Percentiles rank a stretch among this genome's conserved stretches.
phyloP scores from a whole-genome alignment of 2,797 vertebrate species.

The Streptopelia turtur region DNA sequence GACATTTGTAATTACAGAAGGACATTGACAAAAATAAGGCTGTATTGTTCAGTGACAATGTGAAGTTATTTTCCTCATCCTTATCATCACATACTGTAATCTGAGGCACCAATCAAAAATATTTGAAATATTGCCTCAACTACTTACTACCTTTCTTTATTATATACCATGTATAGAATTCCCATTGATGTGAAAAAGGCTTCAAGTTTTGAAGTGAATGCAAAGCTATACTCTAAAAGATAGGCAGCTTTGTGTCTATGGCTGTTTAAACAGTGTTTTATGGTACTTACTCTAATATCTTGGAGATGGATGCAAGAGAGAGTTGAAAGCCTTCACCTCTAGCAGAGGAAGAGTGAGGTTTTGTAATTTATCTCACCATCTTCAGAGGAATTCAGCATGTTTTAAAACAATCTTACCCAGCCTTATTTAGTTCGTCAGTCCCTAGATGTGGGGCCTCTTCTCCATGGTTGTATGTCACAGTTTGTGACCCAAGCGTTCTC shows the following conservation, averaged over 20 bases:
- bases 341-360: background rate
- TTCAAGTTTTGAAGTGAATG: background rate
- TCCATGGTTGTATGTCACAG: background rate
- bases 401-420: background rate
- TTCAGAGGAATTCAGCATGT: background rate
- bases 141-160: background rate
- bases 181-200: background rate
- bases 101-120: conserved; percentile 22
- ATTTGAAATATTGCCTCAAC: background rate
- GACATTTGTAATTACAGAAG: conserved; percentile 5
- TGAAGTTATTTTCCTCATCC: background rate
- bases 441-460: background rate
- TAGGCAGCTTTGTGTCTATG: background rate
- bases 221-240: background rate
- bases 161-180: background rate
- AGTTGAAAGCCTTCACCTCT: background rate
- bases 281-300: background rate
- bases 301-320: background rate
- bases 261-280: background rate
- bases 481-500: background rate
- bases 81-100: background rate
- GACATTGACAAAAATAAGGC: background rate
- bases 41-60: background rate
- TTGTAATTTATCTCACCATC: background rate
- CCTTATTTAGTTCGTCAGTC: background rate